Evolutionary conservation across 2,113 vertebrate species (phyloP).

Genomic region (Pipa parva): DNA sequence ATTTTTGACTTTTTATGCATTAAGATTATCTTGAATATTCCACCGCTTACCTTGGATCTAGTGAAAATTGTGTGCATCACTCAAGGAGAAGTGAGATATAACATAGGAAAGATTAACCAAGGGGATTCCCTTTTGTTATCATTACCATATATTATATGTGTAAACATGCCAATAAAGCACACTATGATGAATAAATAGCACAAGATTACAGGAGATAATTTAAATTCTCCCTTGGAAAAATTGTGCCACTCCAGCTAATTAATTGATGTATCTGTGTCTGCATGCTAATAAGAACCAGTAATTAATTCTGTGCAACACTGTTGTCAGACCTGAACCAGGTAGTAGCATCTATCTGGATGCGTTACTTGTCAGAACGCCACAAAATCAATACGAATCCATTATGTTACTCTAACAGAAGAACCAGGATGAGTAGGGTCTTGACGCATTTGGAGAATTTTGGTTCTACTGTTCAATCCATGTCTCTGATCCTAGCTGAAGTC

Average conservation of each 20-base stretch:
- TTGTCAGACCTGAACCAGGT: conserved; percentile 3
- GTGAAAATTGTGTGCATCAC: too few relatives aligned
- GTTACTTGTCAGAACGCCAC: conserved; percentile 1
- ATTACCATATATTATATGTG: too few relatives aligned
- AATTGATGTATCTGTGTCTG: not conserved
- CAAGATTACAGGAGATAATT: not conserved
- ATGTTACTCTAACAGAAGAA: conserved; percentile 1
- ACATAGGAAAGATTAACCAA: too few relatives aligned
- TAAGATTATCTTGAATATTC: too few relatives aligned
- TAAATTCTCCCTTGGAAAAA: not conserved
- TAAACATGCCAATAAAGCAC: too few relatives aligned
- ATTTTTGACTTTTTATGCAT: too few relatives aligned
- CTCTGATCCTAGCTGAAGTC: not conserved
- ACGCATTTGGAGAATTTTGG: not conserved
- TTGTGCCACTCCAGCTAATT: not conserved
- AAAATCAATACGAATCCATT: conserved; percentile 28
- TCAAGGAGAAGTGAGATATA: too few relatives aligned
- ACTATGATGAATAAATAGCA: not conserved
- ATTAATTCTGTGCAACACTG: conserved; percentile 1
- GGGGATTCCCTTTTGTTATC: too few relatives aligned
- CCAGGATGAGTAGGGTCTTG: not conserved
- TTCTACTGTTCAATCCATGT: not conserved
- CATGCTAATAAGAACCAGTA: not conserved
- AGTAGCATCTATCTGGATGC: conserved; percentile 13
- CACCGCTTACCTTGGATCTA: too few relatives aligned